phyloP scores from a whole-genome alignment of 2,113 vertebrate genomes.

The Harpagus bidentatus region DNA sequence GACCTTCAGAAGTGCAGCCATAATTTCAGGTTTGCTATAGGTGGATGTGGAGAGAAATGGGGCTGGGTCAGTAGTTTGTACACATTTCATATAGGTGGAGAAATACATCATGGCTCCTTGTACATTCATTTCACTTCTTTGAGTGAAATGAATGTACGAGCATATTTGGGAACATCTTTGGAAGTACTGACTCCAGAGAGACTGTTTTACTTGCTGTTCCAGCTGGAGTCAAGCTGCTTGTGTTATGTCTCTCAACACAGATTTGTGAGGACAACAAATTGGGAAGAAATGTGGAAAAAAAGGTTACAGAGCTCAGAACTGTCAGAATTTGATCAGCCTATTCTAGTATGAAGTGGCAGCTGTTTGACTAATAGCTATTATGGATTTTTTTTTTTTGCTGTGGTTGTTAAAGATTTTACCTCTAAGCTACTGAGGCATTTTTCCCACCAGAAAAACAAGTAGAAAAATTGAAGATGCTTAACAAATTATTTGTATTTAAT shows the following conservation, averaged over 20 bases:
- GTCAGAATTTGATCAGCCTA: slow-evolving; percentile 59
- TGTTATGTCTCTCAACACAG: slow-evolving; percentile 54
- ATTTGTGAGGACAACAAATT: slow-evolving; percentile 51
- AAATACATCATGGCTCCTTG: not conserved
- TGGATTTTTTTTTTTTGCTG: not conserved
- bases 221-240: slow-evolving; percentile 49
- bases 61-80: not conserved
- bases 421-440: not conserved
- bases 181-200: not conserved
- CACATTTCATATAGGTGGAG: not conserved
- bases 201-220: not conserved
- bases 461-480: not conserved
- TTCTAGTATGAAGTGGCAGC: slow-evolving; percentile 44
- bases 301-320: slow-evolving; percentile 44
- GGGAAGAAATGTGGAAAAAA: slow-evolving; percentile 42
- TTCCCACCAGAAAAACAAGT: not conserved
- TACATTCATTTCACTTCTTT: not conserved
- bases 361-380: slow-evolving; percentile 43
- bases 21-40: not conserved
- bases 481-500: not conserved
- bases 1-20: not conserved
- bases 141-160: not conserved
- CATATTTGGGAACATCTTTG: not conserved
- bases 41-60: not conserved
- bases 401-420: not conserved